These are phyloP conservation scores for Thryonomys swinderianus DNA, from an alignment of 2,113 vertebrate genomes.

Conservation along the genomic window DNA sequence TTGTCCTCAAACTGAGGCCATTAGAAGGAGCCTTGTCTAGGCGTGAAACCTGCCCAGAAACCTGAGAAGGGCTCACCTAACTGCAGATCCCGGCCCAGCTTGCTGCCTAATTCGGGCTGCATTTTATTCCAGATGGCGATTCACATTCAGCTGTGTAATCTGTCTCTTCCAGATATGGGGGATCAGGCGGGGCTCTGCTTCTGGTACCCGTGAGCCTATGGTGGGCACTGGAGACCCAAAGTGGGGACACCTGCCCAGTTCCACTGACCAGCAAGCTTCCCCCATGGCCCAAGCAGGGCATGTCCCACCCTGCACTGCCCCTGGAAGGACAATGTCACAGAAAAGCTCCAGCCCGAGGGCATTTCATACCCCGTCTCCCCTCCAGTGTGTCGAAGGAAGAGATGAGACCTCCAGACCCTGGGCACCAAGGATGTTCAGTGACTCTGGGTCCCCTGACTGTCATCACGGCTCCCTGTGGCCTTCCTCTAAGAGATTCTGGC, in stretches of 20 bases:
- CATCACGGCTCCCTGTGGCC: neutral
- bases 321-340: neutral
- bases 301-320: neutral
- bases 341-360: neutral
- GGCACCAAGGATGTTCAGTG: neutral
- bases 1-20: neutral
- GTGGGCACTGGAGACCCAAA: rapidly evolving
- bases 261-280: neutral
- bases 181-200: neutral
- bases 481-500: neutral
- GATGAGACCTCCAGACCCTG: neutral
- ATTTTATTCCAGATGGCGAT: neutral
- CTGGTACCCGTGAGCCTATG: neutral
- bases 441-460: neutral
- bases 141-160: rapidly evolving
- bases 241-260: neutral
- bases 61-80: neutral
- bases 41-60: neutral
- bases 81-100: neutral
- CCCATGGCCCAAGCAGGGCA: neutral
- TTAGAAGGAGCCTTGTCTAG: neutral
- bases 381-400: neutral
- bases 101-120: neutral
- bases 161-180: neutral
- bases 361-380: neutral